These are phyloP conservation scores for Semnornis frantzii DNA, from an alignment of 2,113 vertebrate species.

Conservation along the genomic window DNA sequence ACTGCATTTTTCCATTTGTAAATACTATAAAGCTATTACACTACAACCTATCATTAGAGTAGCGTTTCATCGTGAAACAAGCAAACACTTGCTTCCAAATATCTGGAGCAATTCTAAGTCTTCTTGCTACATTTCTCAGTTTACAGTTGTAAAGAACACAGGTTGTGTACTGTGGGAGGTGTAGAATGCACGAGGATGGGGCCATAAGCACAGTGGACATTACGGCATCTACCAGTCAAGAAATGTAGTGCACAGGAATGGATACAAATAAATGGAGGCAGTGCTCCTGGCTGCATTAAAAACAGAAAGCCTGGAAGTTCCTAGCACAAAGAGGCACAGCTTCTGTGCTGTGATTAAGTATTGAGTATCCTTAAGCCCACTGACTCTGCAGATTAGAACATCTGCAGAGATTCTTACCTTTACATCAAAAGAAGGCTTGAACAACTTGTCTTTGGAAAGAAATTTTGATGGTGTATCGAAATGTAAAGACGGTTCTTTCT, in stretches of 20 bases:
- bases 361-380: neutral
- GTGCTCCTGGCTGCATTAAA: neutral
- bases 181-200: neutral
- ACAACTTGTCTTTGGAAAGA: conserved; percentile 90
- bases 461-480: conserved; percentile 96
- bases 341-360: neutral
- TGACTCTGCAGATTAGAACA: neutral
- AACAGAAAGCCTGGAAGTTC: neutral
- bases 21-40: neutral
- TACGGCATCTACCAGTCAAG: neutral
- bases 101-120: neutral
- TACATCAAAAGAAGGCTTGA: conserved; percentile 91
- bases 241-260: neutral
- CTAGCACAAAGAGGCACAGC: neutral
- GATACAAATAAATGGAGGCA: neutral
- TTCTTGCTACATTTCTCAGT: neutral
- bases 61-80: neutral
- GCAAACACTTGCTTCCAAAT: neutral
- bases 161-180: neutral
- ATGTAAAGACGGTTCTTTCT: conserved; percentile 83
- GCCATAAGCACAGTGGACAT: neutral
- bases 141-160: neutral
- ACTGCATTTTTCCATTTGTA: neutral
- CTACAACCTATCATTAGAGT: neutral
- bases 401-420: conserved; percentile 77